phyloP scores from a whole-genome alignment of 2,888 invertebrate genomes.

The Halictus quadricinctus region DNA sequence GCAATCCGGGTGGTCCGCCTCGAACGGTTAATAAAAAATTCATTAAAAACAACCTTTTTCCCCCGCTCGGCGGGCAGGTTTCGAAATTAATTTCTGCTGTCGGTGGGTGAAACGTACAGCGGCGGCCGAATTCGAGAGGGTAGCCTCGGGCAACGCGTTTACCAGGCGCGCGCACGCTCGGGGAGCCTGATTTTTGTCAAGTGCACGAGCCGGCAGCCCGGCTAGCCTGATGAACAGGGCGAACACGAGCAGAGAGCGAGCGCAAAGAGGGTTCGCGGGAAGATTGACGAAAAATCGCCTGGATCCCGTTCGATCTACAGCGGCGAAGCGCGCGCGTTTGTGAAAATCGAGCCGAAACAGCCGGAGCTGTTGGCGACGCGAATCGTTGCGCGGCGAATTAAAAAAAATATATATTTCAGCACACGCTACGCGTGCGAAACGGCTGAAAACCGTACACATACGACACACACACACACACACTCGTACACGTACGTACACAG shows the following conservation, averaged over 20 bases:
- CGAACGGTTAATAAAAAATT: slow-evolving; percentile 6
- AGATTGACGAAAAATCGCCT: slow-evolving; percentile 27
- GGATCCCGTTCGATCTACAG: not conserved
- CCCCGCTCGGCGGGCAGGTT: not conserved
- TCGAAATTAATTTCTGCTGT: slow-evolving; percentile 54
- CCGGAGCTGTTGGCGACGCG: slow-evolving; percentile 38
- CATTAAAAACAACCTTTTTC: not conserved
- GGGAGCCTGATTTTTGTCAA: slow-evolving; percentile 62
- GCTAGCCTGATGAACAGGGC: not conserved
- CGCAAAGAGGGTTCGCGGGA: not conserved
- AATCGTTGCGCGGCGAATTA: slow-evolving; percentile 31
- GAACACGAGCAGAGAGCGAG: not conserved
- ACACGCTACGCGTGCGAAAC: not conserved
- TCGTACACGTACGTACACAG: not conserved
- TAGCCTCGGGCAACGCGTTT: slow-evolving; percentile 33
- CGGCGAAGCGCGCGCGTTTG: slow-evolving; percentile 29
- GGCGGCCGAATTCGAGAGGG: slow-evolving; percentile 50
- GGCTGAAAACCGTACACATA: not conserved
- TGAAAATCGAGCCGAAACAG: slow-evolving; percentile 53
- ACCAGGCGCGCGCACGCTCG: slow-evolving; percentile 3
- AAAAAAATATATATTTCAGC: slow-evolving; percentile 31
- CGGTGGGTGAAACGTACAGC: slow-evolving; percentile 25
- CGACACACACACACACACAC: not conserved
- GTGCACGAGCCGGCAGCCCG: slow-evolving; percentile 25
- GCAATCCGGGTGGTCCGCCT: not conserved